Evolutionary conservation across 2,113 vertebrate genomes (phyloP).

Genomic region (Daubentonia madagascariensis): DNA sequence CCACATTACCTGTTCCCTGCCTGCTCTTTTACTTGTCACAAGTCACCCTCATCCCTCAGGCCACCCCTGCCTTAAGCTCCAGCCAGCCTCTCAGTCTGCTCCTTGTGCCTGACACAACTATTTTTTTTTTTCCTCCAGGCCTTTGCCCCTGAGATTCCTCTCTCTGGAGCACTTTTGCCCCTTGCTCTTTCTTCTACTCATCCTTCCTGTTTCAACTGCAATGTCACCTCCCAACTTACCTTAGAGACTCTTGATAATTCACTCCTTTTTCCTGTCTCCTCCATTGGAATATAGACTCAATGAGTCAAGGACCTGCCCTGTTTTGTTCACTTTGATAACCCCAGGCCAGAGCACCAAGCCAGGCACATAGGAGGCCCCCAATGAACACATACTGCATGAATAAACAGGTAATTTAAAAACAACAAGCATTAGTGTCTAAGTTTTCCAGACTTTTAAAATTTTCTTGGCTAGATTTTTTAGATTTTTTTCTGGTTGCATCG

Average conservation of each 20-base stretch:
- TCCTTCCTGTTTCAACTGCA: not conserved
- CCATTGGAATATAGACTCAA: not conserved
- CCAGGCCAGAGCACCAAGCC: not conserved
- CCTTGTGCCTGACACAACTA: not conserved
- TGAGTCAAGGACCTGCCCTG: not conserved
- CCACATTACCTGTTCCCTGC: not conserved
- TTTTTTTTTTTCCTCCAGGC: not conserved
- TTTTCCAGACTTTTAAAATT: not conserved
- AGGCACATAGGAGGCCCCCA: not conserved
- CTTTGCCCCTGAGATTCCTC: not conserved
- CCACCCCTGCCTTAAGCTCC: not conserved
- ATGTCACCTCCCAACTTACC: not conserved
- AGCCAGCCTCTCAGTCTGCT: not conserved
- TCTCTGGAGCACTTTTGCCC: not conserved
- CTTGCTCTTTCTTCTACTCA: not conserved
- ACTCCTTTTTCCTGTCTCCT: not conserved
- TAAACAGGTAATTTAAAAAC: not conserved
- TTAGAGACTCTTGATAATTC: not conserved
- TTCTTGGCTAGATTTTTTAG: not conserved
- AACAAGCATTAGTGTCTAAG: not conserved
- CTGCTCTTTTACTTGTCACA: not conserved
- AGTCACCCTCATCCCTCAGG: not conserved
- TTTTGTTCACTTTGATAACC: not conserved
- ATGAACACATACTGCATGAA: not conserved
- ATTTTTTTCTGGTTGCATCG: not conserved